Base-by-base conservation (phyloP, 1,140 invertebrate genomes). In the Octopus sinensis region DNA sequence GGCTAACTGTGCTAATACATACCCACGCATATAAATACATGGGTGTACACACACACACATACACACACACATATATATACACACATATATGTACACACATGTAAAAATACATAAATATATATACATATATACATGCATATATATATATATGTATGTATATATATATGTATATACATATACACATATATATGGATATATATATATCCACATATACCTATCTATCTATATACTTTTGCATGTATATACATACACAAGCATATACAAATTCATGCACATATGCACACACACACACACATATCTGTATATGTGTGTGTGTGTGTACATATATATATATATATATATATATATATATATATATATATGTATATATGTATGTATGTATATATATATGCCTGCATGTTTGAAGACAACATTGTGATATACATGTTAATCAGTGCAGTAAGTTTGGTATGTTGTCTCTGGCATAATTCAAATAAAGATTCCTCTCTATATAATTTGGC, bases 341-440 rank as follows among this genome's bases (percentile, higher is more conserved):
- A 62, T 62, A 62, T 62, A 62, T 62, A 62, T 62, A 62, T 62
- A 62, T 62, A 62, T 62, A 62, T 62, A 62, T 62, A 62, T 62
- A 62, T 62, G 17, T 62, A 62, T 62, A 62, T 62, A 62, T 62
- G 17, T 62, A 62, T 62, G 17, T 62, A 62, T 62, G 17, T 62
- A 62, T 62, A 62, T 62, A 62, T 62, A 62, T 62, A 62, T 62
- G 17, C 17, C 6, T 62, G 17, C 17, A 62, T 62, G 17, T 62
- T 7, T 62, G 17, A 7, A 62, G 6, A 62, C 17, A 62, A 7
- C 6, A 7, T 62, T 7, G 6, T 7, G 6, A 62, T 62, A 62
- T 62, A 62, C 17, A 62, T 62, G 17, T 62, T 6, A 7, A 17
- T 62, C 6, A 7, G 17, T 62, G 56, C 17, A n/a, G n/a, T n/a